A percentile compares a stretch with the other conserved stretches of the same genome.
These are phyloP conservation scores for Nyctalus aviator DNA, from an alignment of 2,797 vertebrate genomes.

Conservation along the genomic window DNA sequence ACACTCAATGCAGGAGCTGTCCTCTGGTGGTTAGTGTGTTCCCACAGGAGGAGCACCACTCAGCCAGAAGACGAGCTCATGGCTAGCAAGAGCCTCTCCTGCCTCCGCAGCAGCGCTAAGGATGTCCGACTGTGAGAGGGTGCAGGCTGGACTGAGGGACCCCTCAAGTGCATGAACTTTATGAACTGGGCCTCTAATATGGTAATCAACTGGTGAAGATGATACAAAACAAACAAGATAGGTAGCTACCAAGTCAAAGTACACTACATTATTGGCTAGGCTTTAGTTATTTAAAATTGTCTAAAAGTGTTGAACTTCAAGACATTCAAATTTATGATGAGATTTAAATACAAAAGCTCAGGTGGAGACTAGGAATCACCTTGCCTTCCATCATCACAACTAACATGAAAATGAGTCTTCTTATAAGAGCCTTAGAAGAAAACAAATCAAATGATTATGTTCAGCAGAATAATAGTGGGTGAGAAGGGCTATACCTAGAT, in stretches of 20 bases:
- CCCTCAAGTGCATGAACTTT: too few relatives aligned
- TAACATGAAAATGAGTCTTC: not conserved
- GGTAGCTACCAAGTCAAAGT: not conserved
- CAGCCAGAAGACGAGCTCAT: too few relatives aligned
- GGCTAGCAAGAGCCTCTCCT: too few relatives aligned
- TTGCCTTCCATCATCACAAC: not conserved
- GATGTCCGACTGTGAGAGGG: too few relatives aligned
- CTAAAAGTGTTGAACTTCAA: not conserved
- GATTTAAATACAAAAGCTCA: conserved; percentile 4
- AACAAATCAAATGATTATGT: not conserved
- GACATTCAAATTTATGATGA: not conserved
- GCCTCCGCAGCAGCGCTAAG: too few relatives aligned
- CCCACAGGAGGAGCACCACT: too few relatives aligned
- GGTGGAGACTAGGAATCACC: not conserved
- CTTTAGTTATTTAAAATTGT: not conserved
- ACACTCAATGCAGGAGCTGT: too few relatives aligned
- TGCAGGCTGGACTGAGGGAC: too few relatives aligned
- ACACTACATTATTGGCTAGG: not conserved
- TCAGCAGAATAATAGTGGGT: not conserved
- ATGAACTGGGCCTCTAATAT: not conserved
- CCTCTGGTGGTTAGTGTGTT: too few relatives aligned
- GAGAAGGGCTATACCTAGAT: not conserved
- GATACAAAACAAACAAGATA: conserved; percentile 31
- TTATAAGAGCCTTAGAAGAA: conserved; percentile 6
- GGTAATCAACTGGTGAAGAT: not conserved